A percentile compares a stretch with the other conserved stretches of the same genome.
phyloP scores from a whole-genome alignment of 2,113 vertebrate species.

The Dolichallabes microphthalmus region DNA sequence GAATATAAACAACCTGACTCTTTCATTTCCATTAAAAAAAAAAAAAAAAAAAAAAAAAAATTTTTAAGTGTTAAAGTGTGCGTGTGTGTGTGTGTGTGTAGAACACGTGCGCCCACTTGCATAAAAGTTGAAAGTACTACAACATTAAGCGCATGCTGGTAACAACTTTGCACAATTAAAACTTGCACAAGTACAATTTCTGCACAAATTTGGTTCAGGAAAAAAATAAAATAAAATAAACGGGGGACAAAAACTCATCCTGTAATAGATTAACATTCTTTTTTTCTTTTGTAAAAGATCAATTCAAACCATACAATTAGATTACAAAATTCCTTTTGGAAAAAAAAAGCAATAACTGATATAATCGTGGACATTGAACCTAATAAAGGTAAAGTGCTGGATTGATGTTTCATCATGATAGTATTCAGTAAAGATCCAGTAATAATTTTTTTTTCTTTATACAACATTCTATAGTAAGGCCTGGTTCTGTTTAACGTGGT shows the following conservation, averaged over 20 bases:
- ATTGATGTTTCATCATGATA: background rate
- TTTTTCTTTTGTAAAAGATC: background rate
- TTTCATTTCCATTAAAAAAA: background rate
- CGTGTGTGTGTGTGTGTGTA: slow-evolving; percentile 19
- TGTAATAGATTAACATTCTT: background rate
- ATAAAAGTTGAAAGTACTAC: slow-evolving; percentile 48
- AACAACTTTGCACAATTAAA: slow-evolving; percentile 43
- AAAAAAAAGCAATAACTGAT: background rate
- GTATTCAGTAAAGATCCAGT: slow-evolving; percentile 15
- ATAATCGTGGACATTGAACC: slow-evolving; percentile 1
- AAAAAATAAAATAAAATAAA: background rate
- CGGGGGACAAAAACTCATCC: background rate
- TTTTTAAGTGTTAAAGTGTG: background rate
- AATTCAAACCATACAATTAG: slow-evolving; percentile 18
- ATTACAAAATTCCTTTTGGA: slow-evolving; percentile 5
- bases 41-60: background rate
- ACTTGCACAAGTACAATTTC: slow-evolving; percentile 45
- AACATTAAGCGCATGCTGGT: slow-evolving; percentile 51
- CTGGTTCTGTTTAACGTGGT: slow-evolving; percentile 46
- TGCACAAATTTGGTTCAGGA: slow-evolving; percentile 37
- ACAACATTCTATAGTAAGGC: slow-evolving; percentile 63
- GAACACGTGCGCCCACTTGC: slow-evolving; percentile 40
- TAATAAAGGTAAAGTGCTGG: slow-evolving; percentile 42
- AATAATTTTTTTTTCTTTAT: background rate
- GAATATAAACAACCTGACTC: slow-evolving; percentile 18